Percentiles rank a stretch among this genome's conserved stretches.
Conservation (phyloP, 1,140 invertebrate genomes). For the Babylonia areolata region DNA sequence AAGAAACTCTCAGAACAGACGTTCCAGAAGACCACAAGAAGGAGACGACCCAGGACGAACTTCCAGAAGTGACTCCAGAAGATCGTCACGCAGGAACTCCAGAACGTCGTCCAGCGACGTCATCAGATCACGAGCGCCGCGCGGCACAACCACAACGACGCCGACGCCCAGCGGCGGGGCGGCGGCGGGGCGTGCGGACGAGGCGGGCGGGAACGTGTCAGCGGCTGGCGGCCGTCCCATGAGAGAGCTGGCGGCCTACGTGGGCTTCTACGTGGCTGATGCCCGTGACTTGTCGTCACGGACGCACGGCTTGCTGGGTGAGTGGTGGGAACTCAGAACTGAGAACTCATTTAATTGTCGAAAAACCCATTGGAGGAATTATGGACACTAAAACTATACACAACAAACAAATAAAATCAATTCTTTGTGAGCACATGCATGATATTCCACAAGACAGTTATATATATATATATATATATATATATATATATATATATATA, state of each 20-base stretch:
- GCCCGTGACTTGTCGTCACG: constrained; percentile 25
- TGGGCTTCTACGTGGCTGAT: constrained; percentile 38
- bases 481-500: too few species aligned
- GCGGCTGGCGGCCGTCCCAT: neutral
- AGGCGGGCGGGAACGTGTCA: neutral
- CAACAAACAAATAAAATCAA: too few species aligned
- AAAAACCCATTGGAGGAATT: too few species aligned
- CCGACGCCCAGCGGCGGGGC: neutral
- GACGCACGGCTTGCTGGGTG: constrained; percentile 35
- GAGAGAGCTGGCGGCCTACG: constrained; percentile 21
- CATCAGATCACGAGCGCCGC: too few species aligned
- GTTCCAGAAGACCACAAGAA: neutral
- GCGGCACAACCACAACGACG: too few species aligned
- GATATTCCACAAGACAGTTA: too few species aligned
- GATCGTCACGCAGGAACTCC: neutral
- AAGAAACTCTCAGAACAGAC: neutral
- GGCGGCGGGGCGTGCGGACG: neutral
- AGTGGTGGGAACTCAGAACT: too few species aligned
- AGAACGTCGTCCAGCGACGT: neutral
- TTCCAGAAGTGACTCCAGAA: neutral
- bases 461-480: too few species aligned
- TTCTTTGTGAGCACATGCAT: too few species aligned
- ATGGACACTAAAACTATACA: too few species aligned
- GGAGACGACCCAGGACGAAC: neutral
- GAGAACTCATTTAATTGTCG: too few species aligned